phyloP scores from a whole-genome alignment of 92 coral and sea anemone species.

The Metridium senile region DNA sequence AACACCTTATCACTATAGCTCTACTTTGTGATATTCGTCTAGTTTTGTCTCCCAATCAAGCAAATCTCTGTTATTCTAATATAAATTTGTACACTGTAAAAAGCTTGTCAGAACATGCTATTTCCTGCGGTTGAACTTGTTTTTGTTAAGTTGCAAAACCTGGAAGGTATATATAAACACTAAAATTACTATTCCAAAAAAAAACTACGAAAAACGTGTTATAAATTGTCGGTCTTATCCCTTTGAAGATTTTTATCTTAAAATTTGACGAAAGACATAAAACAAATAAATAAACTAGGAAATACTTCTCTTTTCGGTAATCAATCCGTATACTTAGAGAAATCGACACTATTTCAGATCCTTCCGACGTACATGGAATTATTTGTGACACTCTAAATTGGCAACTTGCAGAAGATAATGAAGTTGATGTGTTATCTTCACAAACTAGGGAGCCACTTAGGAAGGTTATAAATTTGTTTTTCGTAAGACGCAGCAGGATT shows the following conservation, averaged over 20 bases:
- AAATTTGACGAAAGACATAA: constrained; percentile 9
- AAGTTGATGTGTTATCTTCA: background rate
- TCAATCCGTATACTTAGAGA: background rate
- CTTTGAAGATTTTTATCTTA: constrained; percentile 22
- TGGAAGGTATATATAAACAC: background rate
- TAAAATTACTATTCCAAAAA: background rate
- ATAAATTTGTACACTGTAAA: background rate
- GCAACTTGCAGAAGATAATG: background rate
- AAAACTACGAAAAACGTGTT: background rate
- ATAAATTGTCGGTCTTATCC: background rate
- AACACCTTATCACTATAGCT: background rate
- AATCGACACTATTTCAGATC: background rate
- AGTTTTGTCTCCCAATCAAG: background rate
- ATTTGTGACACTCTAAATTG: background rate
- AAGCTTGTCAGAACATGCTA: background rate
- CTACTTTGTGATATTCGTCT: background rate
- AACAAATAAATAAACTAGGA: background rate
- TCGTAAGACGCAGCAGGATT: background rate
- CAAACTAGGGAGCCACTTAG: background rate
- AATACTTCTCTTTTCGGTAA: background rate
- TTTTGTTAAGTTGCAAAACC: background rate
- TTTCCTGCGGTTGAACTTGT: background rate
- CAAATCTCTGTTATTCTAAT: background rate
- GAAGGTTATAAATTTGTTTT: background rate
- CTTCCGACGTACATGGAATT: background rate